phyloP scores from a whole-genome alignment of 2,888 invertebrate genomes.

The Bombyx huttoni region DNA sequence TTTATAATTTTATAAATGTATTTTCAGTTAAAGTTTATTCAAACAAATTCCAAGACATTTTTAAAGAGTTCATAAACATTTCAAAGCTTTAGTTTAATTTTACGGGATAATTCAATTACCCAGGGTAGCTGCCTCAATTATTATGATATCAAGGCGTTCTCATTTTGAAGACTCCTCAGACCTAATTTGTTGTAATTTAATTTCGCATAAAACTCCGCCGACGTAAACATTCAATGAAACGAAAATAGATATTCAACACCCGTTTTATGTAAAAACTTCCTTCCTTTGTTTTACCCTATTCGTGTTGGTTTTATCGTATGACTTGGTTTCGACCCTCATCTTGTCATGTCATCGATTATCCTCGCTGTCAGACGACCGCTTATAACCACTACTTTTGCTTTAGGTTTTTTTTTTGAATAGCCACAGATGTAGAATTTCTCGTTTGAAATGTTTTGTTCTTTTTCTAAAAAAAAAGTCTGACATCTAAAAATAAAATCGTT shows the following conservation, averaged over 20 bases:
- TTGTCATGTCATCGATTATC: conserved; percentile 18
- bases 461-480: not conserved
- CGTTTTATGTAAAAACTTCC: conserved; percentile 14
- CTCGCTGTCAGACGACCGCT: conserved; percentile 9
- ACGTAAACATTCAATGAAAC: conserved; percentile 9
- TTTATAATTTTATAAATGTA: not conserved
- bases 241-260: conserved; percentile 5
- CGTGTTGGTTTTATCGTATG: conserved; percentile 24
- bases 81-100: not conserved
- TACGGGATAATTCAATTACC: conserved; percentile 21
- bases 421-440: not conserved
- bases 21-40: not conserved
- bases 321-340: conserved; percentile 21
- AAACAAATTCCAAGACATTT: not conserved
- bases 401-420: not conserved
- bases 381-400: conserved; percentile 1
- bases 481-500: not conserved
- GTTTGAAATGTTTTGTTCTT: not conserved
- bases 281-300: conserved; percentile 23
- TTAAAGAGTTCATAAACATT: not conserved
- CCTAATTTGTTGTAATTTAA: conserved; percentile 24
- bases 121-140: conserved; percentile 21
- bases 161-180: conserved; percentile 18
- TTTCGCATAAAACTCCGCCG: conserved; percentile 15
- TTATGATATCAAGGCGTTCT: conserved; percentile 20